Evolutionary conservation across 2,113 vertebrate species (phyloP).

Genomic region (Phrynosoma blainvillii): DNA sequence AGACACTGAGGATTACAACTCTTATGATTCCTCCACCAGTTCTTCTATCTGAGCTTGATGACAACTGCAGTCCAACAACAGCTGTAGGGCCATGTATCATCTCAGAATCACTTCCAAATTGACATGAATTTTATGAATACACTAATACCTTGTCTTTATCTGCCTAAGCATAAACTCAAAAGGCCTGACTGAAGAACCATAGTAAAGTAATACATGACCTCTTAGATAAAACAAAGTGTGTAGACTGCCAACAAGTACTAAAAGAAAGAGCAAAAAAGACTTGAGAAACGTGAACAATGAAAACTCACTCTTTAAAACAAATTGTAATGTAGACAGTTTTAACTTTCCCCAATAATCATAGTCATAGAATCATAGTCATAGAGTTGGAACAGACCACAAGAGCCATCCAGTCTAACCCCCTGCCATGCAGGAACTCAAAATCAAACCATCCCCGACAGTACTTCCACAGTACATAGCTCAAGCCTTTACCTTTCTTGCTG

Average conservation of each 20-base stretch:
- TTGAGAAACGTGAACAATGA: not conserved
- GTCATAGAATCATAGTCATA: no score
- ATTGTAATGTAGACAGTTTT: not conserved
- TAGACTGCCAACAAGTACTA: not conserved
- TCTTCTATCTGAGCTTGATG: no score
- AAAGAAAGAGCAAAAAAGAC: not conserved
- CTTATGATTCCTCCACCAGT: not conserved
- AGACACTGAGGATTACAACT: no score
- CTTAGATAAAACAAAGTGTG: not conserved
- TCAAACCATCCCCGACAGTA: no score
- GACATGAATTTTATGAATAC: not conserved
- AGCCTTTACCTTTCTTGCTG: slow-evolving; percentile 80
- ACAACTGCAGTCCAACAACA: no score
- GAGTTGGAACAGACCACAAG: no score
- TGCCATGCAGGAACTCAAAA: no score
- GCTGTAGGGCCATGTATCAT: not conserved
- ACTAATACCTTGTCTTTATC: not conserved
- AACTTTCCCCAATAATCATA: not conserved
- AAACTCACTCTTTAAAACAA: not conserved
- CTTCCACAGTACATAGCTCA: rapidly evolving
- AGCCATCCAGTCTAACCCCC: no score
- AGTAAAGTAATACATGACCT: not conserved
- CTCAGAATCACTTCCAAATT: not conserved
- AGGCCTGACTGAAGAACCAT: slow-evolving; percentile 3
- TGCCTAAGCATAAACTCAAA: not conserved